Base-by-base conservation (phyloP, 1,140 invertebrate species). In the Drosophila navojoa region DNA sequence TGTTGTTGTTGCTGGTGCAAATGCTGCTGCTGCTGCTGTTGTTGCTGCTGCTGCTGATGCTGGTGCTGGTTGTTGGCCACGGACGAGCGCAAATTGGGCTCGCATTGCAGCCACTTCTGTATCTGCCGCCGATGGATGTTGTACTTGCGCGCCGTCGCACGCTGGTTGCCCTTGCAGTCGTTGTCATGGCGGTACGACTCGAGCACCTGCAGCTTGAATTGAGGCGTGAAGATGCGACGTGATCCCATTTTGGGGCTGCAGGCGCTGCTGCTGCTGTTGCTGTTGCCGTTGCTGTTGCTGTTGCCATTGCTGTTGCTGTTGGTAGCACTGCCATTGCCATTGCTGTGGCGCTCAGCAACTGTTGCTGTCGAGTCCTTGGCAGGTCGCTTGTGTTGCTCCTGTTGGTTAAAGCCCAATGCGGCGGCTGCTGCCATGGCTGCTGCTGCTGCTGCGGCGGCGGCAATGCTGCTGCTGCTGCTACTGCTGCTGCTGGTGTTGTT, bases 101-200 rank as follows among this genome's bases (percentile, higher is more conserved):
- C 96, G 76, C 95, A 96, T 92, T 97, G 96, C 60, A 97, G 91
- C 96, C 96, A 97, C 93, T 97, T 97, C 91, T 97, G 96, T 59
- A 97, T 97, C 91, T 97, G 96, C 27, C 96, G 93, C 11, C 96
- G 93, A 90, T 97, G 96, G 55, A 97, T 97, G 15, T 96, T 96
- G 89, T 97, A 97, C 91, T 97, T 97, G 67, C 96, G 94, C 5
- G 96, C 97, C 1, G 96, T 97, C 0, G 97, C 96, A 13, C 96
- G 93, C 86, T 97, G 96, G 92, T 97, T 97, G 9, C 96, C 96
- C 77, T 96, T 95, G 91, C 96, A 97, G 89, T 97, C 96, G 29
- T 95, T 94, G 90, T 97, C 96, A 71, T 95, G 94, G 52, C 96
- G 93, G 90, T 97, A 97, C 19, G 96, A 97, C 87, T 97, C 96